Percentiles rank a stretch among this genome's conserved stretches.
These are phyloP conservation scores for Anastrepha obliqua DNA, from an alignment of 1,140 invertebrate genomes.

Conservation along the genomic window DNA sequence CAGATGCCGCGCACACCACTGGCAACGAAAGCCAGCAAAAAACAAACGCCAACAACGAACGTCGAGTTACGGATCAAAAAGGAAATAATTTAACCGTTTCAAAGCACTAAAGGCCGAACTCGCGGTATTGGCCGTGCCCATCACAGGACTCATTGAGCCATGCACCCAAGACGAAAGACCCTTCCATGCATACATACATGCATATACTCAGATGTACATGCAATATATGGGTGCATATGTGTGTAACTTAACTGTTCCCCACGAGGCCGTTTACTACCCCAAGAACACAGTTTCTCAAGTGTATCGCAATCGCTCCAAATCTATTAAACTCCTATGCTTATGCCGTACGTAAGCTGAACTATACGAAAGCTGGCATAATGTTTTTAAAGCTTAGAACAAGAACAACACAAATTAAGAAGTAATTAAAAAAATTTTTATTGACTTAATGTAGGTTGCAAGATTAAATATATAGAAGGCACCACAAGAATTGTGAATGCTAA, in stretches of 20 bases:
- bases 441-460: neutral
- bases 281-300: neutral
- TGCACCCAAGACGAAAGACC: neutral
- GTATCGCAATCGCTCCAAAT: neutral
- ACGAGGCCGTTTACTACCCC: neutral
- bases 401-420: neutral
- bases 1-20: conserved; percentile 58
- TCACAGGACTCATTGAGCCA: neutral
- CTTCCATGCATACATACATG: neutral
- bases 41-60: conserved; percentile 70
- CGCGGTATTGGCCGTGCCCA: neutral
- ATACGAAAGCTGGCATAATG: neutral
- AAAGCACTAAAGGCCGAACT: neutral
- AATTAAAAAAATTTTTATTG: neutral
- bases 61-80: conserved; percentile 73
- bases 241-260: neutral
- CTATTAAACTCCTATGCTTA: neutral
- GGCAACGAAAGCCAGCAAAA: conserved; percentile 67
- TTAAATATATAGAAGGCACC: neutral
- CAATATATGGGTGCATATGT: neutral
- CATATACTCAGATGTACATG: neutral
- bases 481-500: neutral
- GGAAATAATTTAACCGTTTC: conserved; percentile 60
- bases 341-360: neutral
- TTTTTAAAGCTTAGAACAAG: conserved; percentile 14